Evolutionary conservation across 2,888 invertebrate genomes (phyloP), one percentile per base, ranked within the genome.

Genomic region (Luperina testacea): DNA sequence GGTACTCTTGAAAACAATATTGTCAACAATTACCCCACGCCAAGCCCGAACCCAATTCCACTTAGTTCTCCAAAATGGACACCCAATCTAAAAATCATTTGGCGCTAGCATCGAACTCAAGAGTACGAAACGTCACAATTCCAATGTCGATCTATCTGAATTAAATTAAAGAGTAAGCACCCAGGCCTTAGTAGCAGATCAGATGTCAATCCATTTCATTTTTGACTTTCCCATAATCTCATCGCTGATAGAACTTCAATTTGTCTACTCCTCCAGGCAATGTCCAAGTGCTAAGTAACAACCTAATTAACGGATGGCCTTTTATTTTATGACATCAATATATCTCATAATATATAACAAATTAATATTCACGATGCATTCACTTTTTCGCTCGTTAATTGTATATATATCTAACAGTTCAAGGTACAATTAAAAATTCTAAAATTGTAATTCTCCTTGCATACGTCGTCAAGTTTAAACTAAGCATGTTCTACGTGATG

Each of bases 391-490:
- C 65, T 76, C 80, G 80, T 85, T 78, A 72, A 83, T 80, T 80
- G 82, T 75, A 80, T 79, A 70, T 74, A 38, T 38, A 38, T 38
- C 38, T 38, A 73, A 81, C 88, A 76, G 88, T 87, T 88, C 88
- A 89, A 87, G 85, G 88, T 86, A 32, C n/a, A 15, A 82, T 72
- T 64, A 78, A 83, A 83, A 88, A 72, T 76, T 75, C 59, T 83
- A 59, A 73, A 53, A 67, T 87, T 87, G 63, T 75, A 64, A 89
- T 87, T 88, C 90, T 82, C 85, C 90, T 90, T 87, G 89, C 89
- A 81, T 82, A 71, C 70, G 53, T 64, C 71, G 65, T 85, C 89
- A 84, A 84, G 73, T 87, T 72, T 80, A 77, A 78, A 84, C 89
- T 89, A 89, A 89, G 78, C 89, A 85, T 63, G 32, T 57, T 51